Evolutionary conservation across 2,797 vertebrate genomes (phyloP), one percentile per base, ranked within the genome.

Genomic region (Galaxias olidus): DNA sequence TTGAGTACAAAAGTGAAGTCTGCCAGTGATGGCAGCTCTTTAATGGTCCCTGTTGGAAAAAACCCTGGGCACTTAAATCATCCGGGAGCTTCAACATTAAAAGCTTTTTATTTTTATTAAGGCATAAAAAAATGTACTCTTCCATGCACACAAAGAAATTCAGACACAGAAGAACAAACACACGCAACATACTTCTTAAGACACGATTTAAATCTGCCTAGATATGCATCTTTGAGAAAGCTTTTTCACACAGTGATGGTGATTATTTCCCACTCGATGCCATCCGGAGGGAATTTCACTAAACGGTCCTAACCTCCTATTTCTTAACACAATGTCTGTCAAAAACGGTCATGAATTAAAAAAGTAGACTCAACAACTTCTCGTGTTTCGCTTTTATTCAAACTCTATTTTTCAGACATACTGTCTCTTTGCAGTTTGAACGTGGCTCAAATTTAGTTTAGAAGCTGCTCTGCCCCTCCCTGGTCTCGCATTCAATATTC

Each of bases 331-430:
- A 70, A 83, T 71, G 81, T 66, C 73, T 70, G 61, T 74, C 70
- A 80, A 83, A 82, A 78, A 59, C 8, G 2, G 41, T 4, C 56
- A 4, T 13, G 30, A 2, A 30, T 30, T n/a, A 40, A 73, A 84
- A 76, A 78, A 78, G 77, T 79, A 76, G 73, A 85, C 86, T 89
- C 84, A 84, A 82, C 84, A 80, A 73, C 81, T 80, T 85, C 61
- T 53, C n/a, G 10, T 73, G 61, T 75, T 76, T 56, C 44, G 63
- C 59, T 72, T 80, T 53, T 63, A 61, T 53, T 57, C 63, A 55
- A 59, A 58, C 69, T 69, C 68, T 68, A 59, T 53, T 69, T 77
- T 65, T 10, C 5, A 71, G 56, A n/a, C 65, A 76, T 46, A 18
- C 59, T 57, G 49, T 62, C 49, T 71, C 61, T 72, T 78, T 78